phyloP scores from a whole-genome alignment of 2,888 invertebrate genomes.

The Agapostemon virescens region DNA sequence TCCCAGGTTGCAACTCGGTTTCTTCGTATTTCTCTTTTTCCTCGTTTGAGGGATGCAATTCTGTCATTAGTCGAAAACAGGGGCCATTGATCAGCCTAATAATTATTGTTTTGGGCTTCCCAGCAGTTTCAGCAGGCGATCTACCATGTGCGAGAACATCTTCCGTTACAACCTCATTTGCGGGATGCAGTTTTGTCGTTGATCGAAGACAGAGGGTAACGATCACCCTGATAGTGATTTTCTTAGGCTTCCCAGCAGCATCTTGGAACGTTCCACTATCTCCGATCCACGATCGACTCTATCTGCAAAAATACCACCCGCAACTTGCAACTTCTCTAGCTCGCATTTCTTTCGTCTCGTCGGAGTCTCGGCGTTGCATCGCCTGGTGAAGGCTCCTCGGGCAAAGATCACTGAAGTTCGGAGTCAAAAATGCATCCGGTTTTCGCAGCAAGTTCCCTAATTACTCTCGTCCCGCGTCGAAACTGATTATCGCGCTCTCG shows the following conservation, averaged over 20 bases:
- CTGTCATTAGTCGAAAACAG: background rate
- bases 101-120: background rate
- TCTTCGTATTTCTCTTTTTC: background rate
- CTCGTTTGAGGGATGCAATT: background rate
- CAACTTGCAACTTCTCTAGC: no score
- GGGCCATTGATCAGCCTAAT: no score
- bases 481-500: conserved; percentile 2
- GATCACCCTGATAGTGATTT: no score
- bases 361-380: no score
- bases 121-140: background rate
- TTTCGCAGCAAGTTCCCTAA: background rate
- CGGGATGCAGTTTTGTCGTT: background rate
- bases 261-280: no score
- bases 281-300: no score
- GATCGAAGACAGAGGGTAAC: background rate
- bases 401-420: no score
- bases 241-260: no score
- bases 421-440: no score
- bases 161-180: background rate
- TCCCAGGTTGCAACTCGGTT: background rate
- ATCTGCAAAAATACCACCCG: no score
- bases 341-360: no score
- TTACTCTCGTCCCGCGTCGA: background rate
- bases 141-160: background rate
- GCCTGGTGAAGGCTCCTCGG: no score